Evolutionary conservation across 2,113 vertebrate species (phyloP).

Genomic region (Zosterops japonicus): DNA sequence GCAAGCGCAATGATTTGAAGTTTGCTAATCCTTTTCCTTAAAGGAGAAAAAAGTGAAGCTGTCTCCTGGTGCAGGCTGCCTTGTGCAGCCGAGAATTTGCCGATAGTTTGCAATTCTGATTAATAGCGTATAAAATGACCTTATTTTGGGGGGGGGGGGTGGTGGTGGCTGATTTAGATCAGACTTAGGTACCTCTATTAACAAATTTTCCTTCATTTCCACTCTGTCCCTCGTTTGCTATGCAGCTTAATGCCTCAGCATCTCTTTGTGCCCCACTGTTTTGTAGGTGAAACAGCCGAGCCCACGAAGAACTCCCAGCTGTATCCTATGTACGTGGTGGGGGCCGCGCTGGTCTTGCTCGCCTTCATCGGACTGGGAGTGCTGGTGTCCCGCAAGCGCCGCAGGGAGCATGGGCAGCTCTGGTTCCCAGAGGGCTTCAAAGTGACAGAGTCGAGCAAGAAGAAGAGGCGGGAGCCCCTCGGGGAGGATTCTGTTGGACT

Average conservation of each 20-base stretch:
- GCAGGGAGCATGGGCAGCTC: conserved; percentile 93
- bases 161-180: conserved; percentile 72
- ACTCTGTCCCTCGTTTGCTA: conserved; percentile 21
- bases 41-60: conserved; percentile 89
- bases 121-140: conserved; percentile 84
- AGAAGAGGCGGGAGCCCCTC: conserved; percentile 93
- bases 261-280: conserved; percentile 57
- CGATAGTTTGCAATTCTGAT: conserved; percentile 89
- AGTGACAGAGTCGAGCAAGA: conserved; percentile 93
- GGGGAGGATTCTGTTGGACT: conserved; percentile 96
- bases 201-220: conserved; percentile 69
- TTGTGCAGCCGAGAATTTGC: conserved; percentile 82
- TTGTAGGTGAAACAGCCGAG: conserved; percentile 79
- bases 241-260: conserved; percentile 52
- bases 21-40: conserved; percentile 94
- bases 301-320: conserved; percentile 46
- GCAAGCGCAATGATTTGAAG: conserved; percentile 93
- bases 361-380: conserved; percentile 85
- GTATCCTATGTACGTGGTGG: conserved; percentile 86
- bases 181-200: conserved; percentile 57
- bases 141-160: conserved; percentile 71
- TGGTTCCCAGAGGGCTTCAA: conserved; percentile 99
- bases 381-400: conserved; percentile 89
- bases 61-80: conserved; percentile 85
- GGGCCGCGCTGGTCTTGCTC: conserved; percentile 78